Evolutionary conservation across 1,140 invertebrate species (phyloP), one percentile per base, ranked within the genome.

Genomic region (Luehdorfia chinensis): DNA sequence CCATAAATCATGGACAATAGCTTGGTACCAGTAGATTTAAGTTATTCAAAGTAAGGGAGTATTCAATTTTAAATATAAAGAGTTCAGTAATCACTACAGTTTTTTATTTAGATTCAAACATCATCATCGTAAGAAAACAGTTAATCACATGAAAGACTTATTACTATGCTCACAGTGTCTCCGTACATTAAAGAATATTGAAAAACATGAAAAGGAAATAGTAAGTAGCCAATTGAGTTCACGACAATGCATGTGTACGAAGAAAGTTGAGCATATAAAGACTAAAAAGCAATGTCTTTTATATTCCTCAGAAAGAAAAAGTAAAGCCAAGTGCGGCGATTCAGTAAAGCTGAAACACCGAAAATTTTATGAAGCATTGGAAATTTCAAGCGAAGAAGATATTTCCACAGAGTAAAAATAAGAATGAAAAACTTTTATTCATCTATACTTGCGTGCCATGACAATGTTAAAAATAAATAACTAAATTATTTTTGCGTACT

Each of bases 131-230:
- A 85, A 85, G 50, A 83, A 83, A 54, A 81, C 75, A 0, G 47
- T 83, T 7, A 85, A 83, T 34, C 71, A 73, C 31, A 85, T 85
- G 81, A 78, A 85, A 68, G 66, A 79, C 15, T 48, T 85, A 1
- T 63, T 81, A 50, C 55, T 85, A 8, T 85, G 81, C 58, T 76
- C 77, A 13, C 70, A 73, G 30, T 85, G 81, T 56, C 52, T 76
- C 9, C 68, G 76, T 13, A 66, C 64, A 12, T 59, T 85, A 30
- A 80, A 59, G 66, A 68, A 47, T 48, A 76, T 85, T 19, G 81
- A 85, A 68, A 85, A 81, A 59, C 74, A 81, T 55, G 78, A 83
- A 50, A 85, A 68, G 59, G 78, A 81, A 55, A 70, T 61, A 36
- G 80, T 85, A 55, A 65, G 73, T 69, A 55, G 18, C 9, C 5